These are phyloP conservation scores for Sarcophaga subvicina DNA, from an alignment of 2,888 invertebrate genomes.

Conservation along the genomic window DNA sequence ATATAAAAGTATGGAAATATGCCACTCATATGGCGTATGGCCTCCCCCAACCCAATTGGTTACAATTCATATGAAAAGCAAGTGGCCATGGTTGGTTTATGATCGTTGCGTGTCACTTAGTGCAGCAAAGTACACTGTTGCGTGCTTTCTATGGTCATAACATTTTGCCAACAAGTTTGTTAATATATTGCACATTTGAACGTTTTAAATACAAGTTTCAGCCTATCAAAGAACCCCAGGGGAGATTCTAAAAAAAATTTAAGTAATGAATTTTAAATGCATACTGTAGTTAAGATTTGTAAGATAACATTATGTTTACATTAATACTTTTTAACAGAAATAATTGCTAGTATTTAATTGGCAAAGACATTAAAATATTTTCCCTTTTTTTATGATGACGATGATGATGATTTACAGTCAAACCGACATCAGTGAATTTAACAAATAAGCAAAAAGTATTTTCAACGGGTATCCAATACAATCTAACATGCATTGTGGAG, in stretches of 20 bases:
- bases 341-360: not conserved
- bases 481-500: conserved; percentile 90
- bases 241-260: not conserved
- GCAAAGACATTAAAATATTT: not conserved
- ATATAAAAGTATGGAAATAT: not conserved
- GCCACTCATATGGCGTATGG: not conserved
- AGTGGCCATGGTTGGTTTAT: not conserved
- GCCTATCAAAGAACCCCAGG: not conserved
- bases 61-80: not conserved
- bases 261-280: conserved; percentile 57
- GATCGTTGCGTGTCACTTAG: conserved; percentile 49
- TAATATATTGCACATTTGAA: conserved; percentile 56
- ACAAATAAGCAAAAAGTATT: conserved; percentile 89
- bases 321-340: conserved; percentile 22
- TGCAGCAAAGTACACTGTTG: conserved; percentile 10
- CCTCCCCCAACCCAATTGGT: not conserved
- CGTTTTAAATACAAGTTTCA: not conserved
- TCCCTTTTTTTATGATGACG: not conserved
- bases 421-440: conserved; percentile 90
- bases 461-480: conserved; percentile 90
- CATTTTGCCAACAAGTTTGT: conserved; percentile 59
- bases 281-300: conserved; percentile 49
- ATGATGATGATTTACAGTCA: conserved; percentile 84
- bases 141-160: conserved; percentile 44
- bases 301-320: conserved; percentile 48